Conservation (phyloP, 2,888 invertebrate species). For the Scaptomyza cyrtandrae region DNA sequence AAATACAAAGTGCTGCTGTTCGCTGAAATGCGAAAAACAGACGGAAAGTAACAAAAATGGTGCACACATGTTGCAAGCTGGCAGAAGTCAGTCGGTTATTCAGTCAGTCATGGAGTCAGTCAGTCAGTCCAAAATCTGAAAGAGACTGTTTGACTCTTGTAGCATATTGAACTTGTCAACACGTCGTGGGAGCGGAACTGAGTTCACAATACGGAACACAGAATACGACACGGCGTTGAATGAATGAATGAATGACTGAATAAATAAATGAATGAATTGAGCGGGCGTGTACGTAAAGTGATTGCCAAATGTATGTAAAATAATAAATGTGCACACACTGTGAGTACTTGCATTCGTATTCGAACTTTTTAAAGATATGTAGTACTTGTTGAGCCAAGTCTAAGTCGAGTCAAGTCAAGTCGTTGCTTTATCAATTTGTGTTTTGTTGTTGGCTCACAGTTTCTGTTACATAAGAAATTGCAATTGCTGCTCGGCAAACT, state of each 20-base stretch:
- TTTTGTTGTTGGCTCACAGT: conserved; percentile 25
- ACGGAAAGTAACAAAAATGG: conserved; percentile 63
- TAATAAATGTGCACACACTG: conserved; percentile 21
- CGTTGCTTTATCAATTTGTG: conserved; percentile 28
- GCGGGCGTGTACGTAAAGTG: conserved; percentile 59
- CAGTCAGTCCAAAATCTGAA: conserved; percentile 13
- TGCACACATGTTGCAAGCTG: conserved; percentile 62
- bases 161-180: conserved; percentile 74
- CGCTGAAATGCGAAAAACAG: conserved; percentile 66
- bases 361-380: conserved; percentile 8
- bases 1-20: conserved; percentile 35
- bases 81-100: conserved; percentile 37
- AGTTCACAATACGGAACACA: conserved; percentile 25
- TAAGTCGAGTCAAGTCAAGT: conserved; percentile 8
- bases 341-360: not conserved
- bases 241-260: conserved; percentile 39
- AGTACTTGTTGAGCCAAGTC: conserved; percentile 55
- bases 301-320: conserved; percentile 60
- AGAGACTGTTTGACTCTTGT: conserved; percentile 5
- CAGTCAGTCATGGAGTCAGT: conserved; percentile 25
- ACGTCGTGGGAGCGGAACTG: conserved; percentile 53
- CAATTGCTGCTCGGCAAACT: conserved; percentile 64
- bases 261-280: conserved; percentile 32
- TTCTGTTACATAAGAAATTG: conserved; percentile 53
- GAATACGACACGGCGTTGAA: conserved; percentile 22